Base-by-base conservation (phyloP, 2,797 vertebrate genomes). In the Bryconaethiops microstoma region DNA sequence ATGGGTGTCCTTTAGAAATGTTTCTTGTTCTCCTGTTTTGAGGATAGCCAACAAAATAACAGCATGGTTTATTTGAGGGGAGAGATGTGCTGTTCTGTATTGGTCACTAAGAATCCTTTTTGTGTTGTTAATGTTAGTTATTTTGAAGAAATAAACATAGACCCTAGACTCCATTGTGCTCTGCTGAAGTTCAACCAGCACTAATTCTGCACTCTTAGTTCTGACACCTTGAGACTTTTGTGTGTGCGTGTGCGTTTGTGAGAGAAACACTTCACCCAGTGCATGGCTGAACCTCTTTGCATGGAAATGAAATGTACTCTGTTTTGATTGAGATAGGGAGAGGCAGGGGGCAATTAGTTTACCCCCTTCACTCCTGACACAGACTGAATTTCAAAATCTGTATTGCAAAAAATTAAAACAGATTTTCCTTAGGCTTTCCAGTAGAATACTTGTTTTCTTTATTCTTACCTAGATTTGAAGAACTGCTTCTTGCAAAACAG, bases 231-330 rank as follows among this genome's bases (percentile, higher is more conserved):
- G 88, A 91, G 87, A 82, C 86, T 88, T 84, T 86, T 87, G 86
- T 83, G 71, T 83, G 83, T 82, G 76, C 82, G 77, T 80, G 65
- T 83, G 81, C 65, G 78, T 87, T 77, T 72, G 78, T 87, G 84
- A 17, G 73, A 23, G 62, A 62, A 29, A 90, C 88, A 88, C 94
- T 92, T 93, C 85, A 89, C 90, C 88, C 93, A 91, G 92, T 93
- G 97, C 97, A 99, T 97, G 97, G 93, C 93, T 96, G 93, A 94
- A 95, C 90, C 93, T 95, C 95, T 96, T 88, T 98, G 97, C 94
- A 95, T 94, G 94, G 89, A 91, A 76, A 88, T 90, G 76, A 69
- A 86, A 86, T 84, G 75, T 62, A 82, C 83, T 84, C 86, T 90
- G 88, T 88, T 87, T 91, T 87, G 91, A 90, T 91, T 91, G 86